Evolutionary conservation across 2,113 vertebrate species (phyloP).

Genomic region (Psophia crepitans): DNA sequence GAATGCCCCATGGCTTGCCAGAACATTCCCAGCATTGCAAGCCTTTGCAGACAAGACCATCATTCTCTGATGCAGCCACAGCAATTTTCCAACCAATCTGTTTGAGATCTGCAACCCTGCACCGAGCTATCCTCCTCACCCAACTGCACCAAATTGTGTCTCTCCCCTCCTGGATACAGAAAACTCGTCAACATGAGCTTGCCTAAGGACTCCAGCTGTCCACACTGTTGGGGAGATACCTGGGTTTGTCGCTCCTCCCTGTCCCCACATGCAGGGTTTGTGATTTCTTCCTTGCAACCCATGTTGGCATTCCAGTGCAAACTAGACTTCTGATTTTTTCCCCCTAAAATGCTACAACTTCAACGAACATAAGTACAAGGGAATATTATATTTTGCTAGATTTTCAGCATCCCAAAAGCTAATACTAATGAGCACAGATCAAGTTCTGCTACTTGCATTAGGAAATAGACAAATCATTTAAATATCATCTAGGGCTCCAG

Average conservation of each 20-base stretch:
- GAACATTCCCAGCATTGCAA: neutral
- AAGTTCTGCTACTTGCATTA: neutral
- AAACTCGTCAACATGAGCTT: neutral
- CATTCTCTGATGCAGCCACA: neutral
- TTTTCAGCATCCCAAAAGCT: neutral
- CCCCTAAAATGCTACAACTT: neutral
- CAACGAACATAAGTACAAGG: neutral
- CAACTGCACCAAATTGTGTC: neutral
- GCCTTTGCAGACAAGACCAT: neutral
- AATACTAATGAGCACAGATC: neutral
- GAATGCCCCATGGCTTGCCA: neutral
- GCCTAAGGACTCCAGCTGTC: neutral
- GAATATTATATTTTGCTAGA: neutral
- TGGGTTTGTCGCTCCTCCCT: neutral
- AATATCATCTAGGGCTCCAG: neutral
- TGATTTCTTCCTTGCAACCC: neutral
- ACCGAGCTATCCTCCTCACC: neutral
- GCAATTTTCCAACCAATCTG: neutral
- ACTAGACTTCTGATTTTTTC: neutral
- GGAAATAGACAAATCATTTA: neutral
- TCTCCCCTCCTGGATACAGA: neutral
- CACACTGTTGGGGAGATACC: neutral
- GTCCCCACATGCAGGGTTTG: accelerated
- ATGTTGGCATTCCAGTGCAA: neutral
- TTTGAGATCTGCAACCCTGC: neutral